phyloP scores from a whole-genome alignment of 2,888 invertebrate genomes.

The Pachydiplax longipennis region DNA sequence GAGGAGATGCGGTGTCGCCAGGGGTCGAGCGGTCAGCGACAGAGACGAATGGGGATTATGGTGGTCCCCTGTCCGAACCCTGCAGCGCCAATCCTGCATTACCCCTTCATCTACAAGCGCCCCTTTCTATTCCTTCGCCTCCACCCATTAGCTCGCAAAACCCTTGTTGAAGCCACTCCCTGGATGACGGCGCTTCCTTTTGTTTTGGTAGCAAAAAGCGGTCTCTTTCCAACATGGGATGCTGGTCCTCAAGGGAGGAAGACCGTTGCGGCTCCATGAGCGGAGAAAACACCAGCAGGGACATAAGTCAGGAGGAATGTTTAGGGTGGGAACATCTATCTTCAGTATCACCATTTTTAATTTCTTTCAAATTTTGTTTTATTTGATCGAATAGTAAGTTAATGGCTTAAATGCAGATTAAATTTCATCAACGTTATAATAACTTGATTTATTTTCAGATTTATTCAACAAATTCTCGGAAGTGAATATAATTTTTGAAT shows the following conservation, averaged over 20 bases:
- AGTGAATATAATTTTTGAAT: no score
- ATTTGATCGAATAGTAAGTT: no score
- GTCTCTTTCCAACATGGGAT: not conserved
- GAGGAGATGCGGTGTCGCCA: conserved; percentile 20
- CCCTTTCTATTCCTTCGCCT: not conserved
- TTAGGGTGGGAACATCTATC: no score
- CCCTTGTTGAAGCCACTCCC: not conserved
- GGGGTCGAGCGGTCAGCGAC: conserved; percentile 28
- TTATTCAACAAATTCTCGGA: no score
- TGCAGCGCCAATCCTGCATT: not conserved
- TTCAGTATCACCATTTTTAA: no score
- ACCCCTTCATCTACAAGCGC: not conserved
- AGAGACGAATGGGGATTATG: conserved; percentile 38
- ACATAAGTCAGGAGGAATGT: no score
- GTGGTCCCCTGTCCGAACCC: not conserved
- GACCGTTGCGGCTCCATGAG: not conserved
- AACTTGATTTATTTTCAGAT: no score
- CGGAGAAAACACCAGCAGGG: no score
- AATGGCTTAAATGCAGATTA: no score
- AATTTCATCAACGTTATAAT: no score
- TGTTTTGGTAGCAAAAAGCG: not conserved
- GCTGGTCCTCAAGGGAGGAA: not conserved
- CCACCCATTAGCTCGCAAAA: not conserved
- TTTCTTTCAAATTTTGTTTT: no score
- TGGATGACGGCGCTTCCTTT: not conserved